Evolutionary conservation across 1,140 invertebrate species (phyloP), one percentile per base, ranked within the genome.

Genomic region (Musca vetustissima): DNA sequence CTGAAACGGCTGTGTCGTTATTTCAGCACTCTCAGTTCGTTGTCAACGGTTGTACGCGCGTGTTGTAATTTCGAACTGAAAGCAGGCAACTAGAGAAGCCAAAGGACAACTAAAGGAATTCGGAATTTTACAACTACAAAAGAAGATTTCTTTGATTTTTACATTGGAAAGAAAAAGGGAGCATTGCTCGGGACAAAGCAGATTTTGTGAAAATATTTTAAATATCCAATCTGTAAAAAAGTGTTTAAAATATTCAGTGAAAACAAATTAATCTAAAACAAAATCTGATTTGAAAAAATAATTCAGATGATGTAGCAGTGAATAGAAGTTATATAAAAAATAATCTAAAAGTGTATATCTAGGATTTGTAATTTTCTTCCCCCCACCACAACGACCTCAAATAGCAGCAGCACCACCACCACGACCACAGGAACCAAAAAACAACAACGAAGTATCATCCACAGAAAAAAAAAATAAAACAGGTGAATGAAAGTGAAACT

Each of bases 31-130:
- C 57, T 61, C 57, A 61, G 57, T 61, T 36, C 57, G 57, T 61
- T 61, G 57, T 61, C 57, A 61, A 61, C 57, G 57, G 57, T 61
- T 61, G 57, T 61, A 61, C 57, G 57, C 57, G 57, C 57, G 57
- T 61, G 57, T 61, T 61, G 57, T 61, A 43, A 32, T 61, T 17
- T 19, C 19, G 36, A 43, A 43, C 36, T 43, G 36, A 11, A n/a
- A 43, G 36, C 36, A 43, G 36, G 36, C 11, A 43, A n/a, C n/a
- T n/a, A 3, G 28, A 28, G 28, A 28, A 28, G 8, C n/a, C 28
- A 32, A 32, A 55, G 32, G 32, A 59, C 57, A 32, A 36, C 57
- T 61, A 28, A 61, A 61, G 57, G 57, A 61, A 61, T 61, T 43
- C 57, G 15, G 28, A 36, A 36, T 61, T 43, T 61, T 61, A 17